Evolutionary conservation across 2,113 vertebrate genomes (phyloP).

Genomic region (Galbula dea): DNA sequence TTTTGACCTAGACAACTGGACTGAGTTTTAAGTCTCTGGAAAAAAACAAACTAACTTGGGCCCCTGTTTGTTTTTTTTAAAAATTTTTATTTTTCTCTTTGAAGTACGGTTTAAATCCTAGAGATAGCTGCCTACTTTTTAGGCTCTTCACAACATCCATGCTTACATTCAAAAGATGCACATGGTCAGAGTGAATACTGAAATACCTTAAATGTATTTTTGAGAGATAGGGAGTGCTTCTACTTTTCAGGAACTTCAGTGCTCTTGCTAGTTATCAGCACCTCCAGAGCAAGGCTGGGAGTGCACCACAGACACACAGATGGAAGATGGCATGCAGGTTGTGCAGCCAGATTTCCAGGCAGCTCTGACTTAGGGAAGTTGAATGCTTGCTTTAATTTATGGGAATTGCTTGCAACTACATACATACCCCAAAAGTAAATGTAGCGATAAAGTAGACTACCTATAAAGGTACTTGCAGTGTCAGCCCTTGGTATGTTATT

Average conservation of each 20-base stretch:
- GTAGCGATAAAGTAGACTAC: constrained; percentile 43
- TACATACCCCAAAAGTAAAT: constrained; percentile 49
- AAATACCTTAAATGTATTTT: not conserved
- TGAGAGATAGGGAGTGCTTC: not conserved
- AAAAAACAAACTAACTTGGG: not conserved
- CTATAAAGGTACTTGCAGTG: constrained; percentile 64
- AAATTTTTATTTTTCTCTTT: not conserved
- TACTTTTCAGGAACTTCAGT: not conserved
- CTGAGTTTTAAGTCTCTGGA: not conserved
- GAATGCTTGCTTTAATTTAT: constrained; percentile 17
- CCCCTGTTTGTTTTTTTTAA: not conserved
- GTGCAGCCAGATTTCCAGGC: constrained; percentile 19
- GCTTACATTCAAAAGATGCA: not conserved
- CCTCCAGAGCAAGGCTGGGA: not conserved
- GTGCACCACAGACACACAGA: not conserved
- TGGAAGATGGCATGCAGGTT: not conserved
- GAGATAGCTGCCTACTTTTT: not conserved
- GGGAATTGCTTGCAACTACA: constrained; percentile 29
- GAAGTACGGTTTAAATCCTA: not conserved
- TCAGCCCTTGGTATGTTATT: constrained; percentile 58
- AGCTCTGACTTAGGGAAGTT: not conserved
- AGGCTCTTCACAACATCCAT: not conserved
- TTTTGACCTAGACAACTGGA: not conserved
- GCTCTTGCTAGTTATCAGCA: not conserved
- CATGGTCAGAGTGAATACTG: not conserved